Evolutionary conservation across 1,140 invertebrate species (phyloP).

Genomic region (Leguminivora glycinivorella): DNA sequence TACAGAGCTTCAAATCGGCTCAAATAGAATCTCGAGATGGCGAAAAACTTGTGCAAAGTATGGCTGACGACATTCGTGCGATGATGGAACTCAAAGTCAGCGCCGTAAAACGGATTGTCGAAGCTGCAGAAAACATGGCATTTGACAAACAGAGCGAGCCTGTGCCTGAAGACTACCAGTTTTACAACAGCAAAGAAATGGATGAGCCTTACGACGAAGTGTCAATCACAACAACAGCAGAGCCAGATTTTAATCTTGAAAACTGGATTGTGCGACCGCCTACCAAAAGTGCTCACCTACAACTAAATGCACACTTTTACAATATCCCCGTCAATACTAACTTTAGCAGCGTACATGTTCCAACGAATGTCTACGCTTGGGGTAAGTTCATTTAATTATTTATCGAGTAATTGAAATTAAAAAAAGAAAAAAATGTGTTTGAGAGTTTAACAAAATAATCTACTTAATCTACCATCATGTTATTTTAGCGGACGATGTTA

Average conservation of each 20-base stretch:
- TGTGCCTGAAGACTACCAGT: constrained; percentile 83
- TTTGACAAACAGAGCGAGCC: constrained; percentile 78
- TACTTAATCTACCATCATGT: not conserved
- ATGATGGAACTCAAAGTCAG: constrained; percentile 93
- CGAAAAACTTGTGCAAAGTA: constrained; percentile 85
- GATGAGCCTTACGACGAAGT: constrained; percentile 72
- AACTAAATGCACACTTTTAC: constrained; percentile 87
- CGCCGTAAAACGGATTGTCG: constrained; percentile 90
- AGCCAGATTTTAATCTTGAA: constrained; percentile 76
- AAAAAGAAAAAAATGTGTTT: no score
- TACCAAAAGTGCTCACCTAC: constrained; percentile 77
- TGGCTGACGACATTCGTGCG: constrained; percentile 87
- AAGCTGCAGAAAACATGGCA: constrained; percentile 88
- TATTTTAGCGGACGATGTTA: constrained; percentile 82
- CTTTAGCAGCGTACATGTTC: constrained; percentile 95
- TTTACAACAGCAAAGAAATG: constrained; percentile 88
- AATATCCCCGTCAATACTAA: constrained; percentile 90
- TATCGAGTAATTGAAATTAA: no score
- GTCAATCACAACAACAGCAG: constrained; percentile 68
- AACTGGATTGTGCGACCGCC: constrained; percentile 78
- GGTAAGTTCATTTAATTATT: constrained; percentile 82
- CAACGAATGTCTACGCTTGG: constrained; percentile 96
- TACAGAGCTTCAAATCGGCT: constrained; percentile 86
- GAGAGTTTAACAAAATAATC: no score
- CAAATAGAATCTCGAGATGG: constrained; percentile 85